phyloP scores from a whole-genome alignment of 2,888 invertebrate species.

The Julus scanicus region DNA sequence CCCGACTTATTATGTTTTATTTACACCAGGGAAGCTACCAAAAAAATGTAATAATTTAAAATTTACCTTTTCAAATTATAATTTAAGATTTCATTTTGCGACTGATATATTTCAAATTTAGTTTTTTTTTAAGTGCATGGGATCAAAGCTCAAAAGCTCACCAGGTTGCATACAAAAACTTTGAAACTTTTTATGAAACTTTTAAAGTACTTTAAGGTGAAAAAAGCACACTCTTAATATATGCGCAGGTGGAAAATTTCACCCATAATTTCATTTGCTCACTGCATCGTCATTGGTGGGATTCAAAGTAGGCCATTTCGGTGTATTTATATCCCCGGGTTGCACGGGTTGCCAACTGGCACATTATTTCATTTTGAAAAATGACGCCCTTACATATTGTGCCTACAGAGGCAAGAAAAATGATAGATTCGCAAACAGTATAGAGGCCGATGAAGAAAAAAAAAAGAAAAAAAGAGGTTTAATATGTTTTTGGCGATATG shows the following conservation, averaged over 20 bases:
- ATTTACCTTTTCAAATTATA: no score
- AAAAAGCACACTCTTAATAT: not conserved
- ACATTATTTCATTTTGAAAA: conserved; percentile 42
- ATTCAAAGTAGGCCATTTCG: not conserved
- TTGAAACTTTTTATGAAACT: no score
- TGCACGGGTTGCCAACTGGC: conserved; percentile 29
- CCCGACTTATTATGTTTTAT: not conserved
- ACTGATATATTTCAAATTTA: no score
- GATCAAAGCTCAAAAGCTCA: no score
- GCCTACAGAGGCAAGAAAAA: conserved; percentile 44
- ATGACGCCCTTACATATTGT: conserved; percentile 39
- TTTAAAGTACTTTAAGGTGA: not conserved
- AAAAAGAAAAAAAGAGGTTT: not conserved
- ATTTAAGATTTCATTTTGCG: no score
- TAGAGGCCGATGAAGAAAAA: conserved; percentile 37
- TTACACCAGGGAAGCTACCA: not conserved
- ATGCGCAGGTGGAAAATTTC: not conserved
- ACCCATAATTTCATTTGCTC: not conserved
- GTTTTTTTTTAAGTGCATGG: no score
- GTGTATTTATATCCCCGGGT: conserved; percentile 27
- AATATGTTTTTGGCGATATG: conserved; percentile 39
- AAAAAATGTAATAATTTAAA: not conserved
- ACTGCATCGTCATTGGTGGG: not conserved
- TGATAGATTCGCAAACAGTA: conserved; percentile 45
- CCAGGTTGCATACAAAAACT: no score